Base-by-base conservation (phyloP, 1,140 invertebrate genomes). In the Mercenaria mercenaria region DNA sequence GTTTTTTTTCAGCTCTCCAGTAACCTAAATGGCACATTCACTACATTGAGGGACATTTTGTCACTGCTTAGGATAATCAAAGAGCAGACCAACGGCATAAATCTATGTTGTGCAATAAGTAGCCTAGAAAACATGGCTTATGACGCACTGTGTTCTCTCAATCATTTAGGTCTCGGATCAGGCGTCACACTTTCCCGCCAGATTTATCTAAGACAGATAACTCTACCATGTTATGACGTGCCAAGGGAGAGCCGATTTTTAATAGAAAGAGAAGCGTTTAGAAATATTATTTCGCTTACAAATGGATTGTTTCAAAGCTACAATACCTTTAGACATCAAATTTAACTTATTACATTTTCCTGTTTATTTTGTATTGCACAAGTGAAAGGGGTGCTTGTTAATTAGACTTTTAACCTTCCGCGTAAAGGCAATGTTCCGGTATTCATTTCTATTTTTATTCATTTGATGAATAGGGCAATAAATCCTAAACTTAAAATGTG, bases 171-270 rank as follows among this genome's bases (percentile, higher is more conserved):
- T n/a, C 56, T 59, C 23, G 10, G 23, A n/a, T 59, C 56, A n/a
- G 56, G 56, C 56, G 26, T 59, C 56, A 59, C 56, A 59, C 56
- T 59, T 59, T 59, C 56, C 56, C 56, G 56, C 56, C 56, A 59
- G 20, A 59, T 59, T 6, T 59, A 59, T 26, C 23, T 59, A 26
- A 8, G 20, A 26, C 56, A 59, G 56, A 59, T 20, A n/a, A 59
- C 56, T 4, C 10, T 20, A 20, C 6, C 56, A 6, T 59, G 56
- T 26, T 47, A 47, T 47, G 56, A 59, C 8, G 23, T 26, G 20
- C 4, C 56, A 4, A 8, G 8, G 8, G 23, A 13, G 56, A 59
- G 56, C 8, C 6, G 56, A 59, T 59, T 10, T 59, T n/a, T 59
- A 20, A 59, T 20, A 8, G 56, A 59, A 20, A 20, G 56, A 20